Percentiles rank a stretch among this genome's conserved stretches.
Conservation (phyloP, 2,797 vertebrate genomes). For the Somateria mollissima region DNA sequence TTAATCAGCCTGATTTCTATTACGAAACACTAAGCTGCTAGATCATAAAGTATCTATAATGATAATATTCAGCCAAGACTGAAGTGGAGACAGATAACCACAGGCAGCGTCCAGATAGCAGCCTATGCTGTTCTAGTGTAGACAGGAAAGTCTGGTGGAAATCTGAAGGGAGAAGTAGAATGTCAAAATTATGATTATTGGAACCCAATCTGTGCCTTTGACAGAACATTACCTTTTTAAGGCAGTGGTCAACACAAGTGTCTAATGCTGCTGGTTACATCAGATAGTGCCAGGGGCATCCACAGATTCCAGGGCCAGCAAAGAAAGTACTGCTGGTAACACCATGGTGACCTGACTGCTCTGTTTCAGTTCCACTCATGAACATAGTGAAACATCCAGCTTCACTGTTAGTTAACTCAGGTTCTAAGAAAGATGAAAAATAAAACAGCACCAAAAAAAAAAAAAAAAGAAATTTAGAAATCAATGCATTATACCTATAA, state of each 20-base stretch:
- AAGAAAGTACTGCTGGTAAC: neutral
- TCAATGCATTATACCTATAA: neutral
- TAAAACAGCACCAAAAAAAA: neutral
- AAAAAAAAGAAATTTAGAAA: neutral
- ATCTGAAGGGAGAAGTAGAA: neutral
- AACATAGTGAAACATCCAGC: accelerated
- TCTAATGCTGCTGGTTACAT: neutral
- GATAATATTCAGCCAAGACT: neutral
- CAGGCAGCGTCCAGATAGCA: neutral
- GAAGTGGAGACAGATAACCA: neutral
- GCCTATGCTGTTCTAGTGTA: neutral
- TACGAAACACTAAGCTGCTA: neutral
- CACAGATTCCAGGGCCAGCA: neutral
- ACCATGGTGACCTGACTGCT: neutral
- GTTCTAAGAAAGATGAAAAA: neutral
- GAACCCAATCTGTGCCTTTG: neutral
- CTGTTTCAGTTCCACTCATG: neutral
- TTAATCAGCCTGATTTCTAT: conserved; percentile 23
- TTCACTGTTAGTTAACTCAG: neutral
- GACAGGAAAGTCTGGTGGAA: neutral
- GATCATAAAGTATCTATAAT: neutral
- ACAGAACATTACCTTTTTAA: neutral
- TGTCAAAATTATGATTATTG: neutral
- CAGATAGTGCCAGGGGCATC: neutral
- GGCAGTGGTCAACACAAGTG: neutral